These are phyloP conservation scores for Montipora capitata DNA, from an alignment of 92 coral and sea anemone species.

Conservation along the genomic window DNA sequence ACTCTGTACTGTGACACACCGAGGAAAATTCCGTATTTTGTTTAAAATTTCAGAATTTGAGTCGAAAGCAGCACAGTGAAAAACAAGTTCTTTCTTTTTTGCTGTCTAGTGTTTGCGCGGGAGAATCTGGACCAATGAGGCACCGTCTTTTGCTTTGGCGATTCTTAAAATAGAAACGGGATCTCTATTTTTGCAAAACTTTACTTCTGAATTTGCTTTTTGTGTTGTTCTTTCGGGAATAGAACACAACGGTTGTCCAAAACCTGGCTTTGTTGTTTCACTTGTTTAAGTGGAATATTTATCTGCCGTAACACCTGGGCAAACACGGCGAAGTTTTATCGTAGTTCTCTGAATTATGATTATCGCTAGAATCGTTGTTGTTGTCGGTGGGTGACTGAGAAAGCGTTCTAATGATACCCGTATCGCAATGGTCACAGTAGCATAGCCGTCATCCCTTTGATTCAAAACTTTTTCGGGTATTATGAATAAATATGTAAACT, in stretches of 20 bases:
- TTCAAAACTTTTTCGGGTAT: not conserved
- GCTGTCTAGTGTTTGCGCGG: constrained; percentile 32
- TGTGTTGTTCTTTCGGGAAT: not conserved
- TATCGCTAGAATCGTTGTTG: too few species aligned
- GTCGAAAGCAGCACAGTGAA: not conserved
- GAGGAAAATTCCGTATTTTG: not conserved
- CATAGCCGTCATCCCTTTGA: not conserved
- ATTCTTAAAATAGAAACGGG: not conserved
- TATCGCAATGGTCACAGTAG: not conserved
- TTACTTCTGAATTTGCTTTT: not conserved
- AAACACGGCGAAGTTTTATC: constrained; percentile 32
- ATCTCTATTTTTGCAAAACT: not conserved
- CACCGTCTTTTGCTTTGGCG: not conserved
- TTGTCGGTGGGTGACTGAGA: not conserved
- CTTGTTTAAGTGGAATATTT: constrained; percentile 22
- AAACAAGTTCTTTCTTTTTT: not conserved
- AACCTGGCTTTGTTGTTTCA: constrained; percentile 9
- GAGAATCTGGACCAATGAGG: constrained; percentile 22
- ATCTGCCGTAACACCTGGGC: constrained; percentile 33
- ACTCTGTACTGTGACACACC: too few species aligned
- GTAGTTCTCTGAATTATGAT: not conserved
- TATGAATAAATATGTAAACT: too few species aligned
- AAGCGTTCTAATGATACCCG: not conserved
- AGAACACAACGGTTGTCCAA: not conserved
- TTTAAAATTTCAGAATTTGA: not conserved